Base-by-base conservation (phyloP, 2,888 invertebrate species). In the Pterobdella sp. region DNA sequence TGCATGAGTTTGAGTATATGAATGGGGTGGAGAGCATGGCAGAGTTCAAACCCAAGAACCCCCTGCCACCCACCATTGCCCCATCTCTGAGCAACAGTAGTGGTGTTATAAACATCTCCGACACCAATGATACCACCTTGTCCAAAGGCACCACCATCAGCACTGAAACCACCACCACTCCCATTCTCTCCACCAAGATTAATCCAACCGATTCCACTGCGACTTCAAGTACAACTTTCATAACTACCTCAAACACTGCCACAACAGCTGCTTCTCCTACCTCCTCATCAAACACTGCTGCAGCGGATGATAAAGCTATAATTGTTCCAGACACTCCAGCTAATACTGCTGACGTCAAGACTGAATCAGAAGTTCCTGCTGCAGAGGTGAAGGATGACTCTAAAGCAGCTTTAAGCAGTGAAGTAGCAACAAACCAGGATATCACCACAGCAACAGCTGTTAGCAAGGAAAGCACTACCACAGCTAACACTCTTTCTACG, bases 1-100 rank as follows among this genome's bases (percentile, higher is more conserved):
- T 78, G 31, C 72, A 74, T 52, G 78, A 78, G 69, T 78, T 76
- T 72, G 78, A 78, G 68, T 66, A 73, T 22, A 65, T 72, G 37
- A 77, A 78, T 63, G 74, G 75, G 10, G 74, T 74, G 14, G 74
- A 76, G 56, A 78, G 78, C 67, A 75, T 78, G 77, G 31, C 56
- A 1, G 75, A 77, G 65, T 77, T 75, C 73, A 52, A 56, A 32
- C 42, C 32, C 1, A 29, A 37, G n/a, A 72, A 37, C 14, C 31
- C 67, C 29, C 31, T 72, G 49, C 32, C 68, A 10, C 31, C 42
- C 42, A 42, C 42, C 18, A 42, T 18, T 18, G 42, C 42, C 42
- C 7, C 42, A 7, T 14, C 42, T 42, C 10, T 18, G 10, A 42
- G 10, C 42, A 18, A 7, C 42, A 42, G 10, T 42, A 18, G 10